Base-by-base conservation (phyloP, 2,888 invertebrate species). In the Lacanobia wlatinum region DNA sequence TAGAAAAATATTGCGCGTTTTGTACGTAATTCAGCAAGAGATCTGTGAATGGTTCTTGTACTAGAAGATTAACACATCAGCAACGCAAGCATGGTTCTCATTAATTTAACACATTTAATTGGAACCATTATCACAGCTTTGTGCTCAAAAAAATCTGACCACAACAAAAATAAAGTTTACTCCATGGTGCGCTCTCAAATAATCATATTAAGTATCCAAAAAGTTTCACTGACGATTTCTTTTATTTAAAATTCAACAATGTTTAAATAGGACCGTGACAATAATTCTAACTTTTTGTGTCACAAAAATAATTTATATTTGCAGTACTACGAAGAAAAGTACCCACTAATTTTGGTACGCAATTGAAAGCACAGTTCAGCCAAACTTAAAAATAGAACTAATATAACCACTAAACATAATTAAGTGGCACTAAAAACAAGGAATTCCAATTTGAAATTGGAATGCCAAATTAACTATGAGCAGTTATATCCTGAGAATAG, bases 381-480 rank as follows among this genome's bases (percentile, higher is more conserved):
- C n/a, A 18, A 50, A 38, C 8, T n/a, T 28, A 23, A 23, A 69
- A 69, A 69, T 69, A 70, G 43, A 64, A 52, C 38, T 0, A 64
- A 34, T 43, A 40, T 53, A 38, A 43, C 69, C 10, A 18, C 43
- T 52, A 58, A 78, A 55, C 48, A 43, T 73, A 73, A 74, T 59
- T 73, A 74, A 80, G 80, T 74, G 73, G 46, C 73, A 46, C 43
- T 81, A 60, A 65, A 80, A 1, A 34, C n/a, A 28, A 50, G 66
- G 21, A 65, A 76, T 76, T 76, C 52, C 52, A 46, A 80, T 74
- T 53, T 40, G 38, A 80, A 80, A 73, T 79, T 73, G 73, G 80
- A 73, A 73, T 73, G 28, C 5, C 60, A 73, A 80, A 74, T 73
- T 53, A 79, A 74, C 80, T 59, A 59, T 46, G 58, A 21, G 73